Percentiles rank a stretch among this genome's conserved stretches.
Evolutionary conservation across 2,888 invertebrate species (phyloP).

Genomic region (Peribatodes rhomboidaria): DNA sequence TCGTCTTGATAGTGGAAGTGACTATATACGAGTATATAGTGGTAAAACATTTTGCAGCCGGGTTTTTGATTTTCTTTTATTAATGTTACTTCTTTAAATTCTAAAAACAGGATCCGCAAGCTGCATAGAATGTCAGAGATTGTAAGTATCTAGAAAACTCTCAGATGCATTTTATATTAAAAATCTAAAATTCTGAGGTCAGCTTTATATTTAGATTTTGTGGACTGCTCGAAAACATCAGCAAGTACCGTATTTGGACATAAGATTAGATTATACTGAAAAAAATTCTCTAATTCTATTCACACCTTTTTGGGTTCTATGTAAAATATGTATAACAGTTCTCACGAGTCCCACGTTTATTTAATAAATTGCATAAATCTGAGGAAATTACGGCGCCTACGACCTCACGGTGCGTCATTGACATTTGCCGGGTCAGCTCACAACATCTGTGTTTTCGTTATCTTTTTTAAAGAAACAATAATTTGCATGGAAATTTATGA

Average conservation of each 20-base stretch:
- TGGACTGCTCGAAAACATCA: too few relatives aligned
- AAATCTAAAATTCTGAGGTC: not conserved
- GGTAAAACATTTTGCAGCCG: too few relatives aligned
- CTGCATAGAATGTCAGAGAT: conserved; percentile 1
- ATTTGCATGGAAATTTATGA: conserved; percentile 9
- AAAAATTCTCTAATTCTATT: not conserved
- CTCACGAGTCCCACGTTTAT: conserved; percentile 7
- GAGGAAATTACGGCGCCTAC: conserved; percentile 18
- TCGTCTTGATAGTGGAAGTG: too few relatives aligned
- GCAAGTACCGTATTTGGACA: too few relatives aligned
- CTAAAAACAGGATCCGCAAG: not conserved
- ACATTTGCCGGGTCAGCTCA: conserved; percentile 42
- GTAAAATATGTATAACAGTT: conserved; percentile 3
- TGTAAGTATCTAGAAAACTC: not conserved
- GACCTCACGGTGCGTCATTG: conserved; percentile 44
- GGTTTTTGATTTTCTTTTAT: too few relatives aligned
- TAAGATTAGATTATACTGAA: not conserved
- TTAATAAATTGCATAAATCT: conserved; percentile 23
- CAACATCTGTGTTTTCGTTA: conserved; percentile 20
- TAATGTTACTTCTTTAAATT: too few relatives aligned
- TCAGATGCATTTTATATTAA: not conserved
- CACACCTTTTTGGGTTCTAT: not conserved
- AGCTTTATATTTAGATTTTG: not conserved
- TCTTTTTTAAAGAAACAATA: conserved; percentile 20
- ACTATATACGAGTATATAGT: too few relatives aligned